phyloP scores from a whole-genome alignment of 2,113 vertebrate species.

The Fregetta grallaria region DNA sequence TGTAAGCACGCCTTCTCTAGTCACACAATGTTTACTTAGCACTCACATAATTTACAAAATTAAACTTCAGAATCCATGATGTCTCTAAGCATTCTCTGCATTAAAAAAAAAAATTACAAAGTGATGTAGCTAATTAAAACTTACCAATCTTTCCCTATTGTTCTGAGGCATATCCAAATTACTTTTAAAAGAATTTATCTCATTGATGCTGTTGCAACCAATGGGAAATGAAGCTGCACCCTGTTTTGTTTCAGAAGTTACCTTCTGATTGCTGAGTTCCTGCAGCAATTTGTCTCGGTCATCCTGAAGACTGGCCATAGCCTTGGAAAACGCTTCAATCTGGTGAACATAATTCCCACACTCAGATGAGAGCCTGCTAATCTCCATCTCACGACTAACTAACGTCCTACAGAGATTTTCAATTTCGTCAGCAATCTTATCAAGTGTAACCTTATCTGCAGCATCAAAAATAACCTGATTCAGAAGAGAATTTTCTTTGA shows the following conservation, averaged over 20 bases:
- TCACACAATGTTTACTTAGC: neutral
- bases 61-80: neutral
- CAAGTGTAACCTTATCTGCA: conserved; percentile 57
- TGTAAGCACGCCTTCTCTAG: neutral
- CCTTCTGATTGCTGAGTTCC: conserved; percentile 72
- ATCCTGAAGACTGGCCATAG: conserved; percentile 88
- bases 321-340: conserved; percentile 82
- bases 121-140: neutral
- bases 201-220: conserved; percentile 8
- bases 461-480: conserved; percentile 34
- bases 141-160: conserved; percentile 70
- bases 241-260: conserved; percentile 66
- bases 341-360: conserved; percentile 71
- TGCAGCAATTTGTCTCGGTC: conserved; percentile 83
- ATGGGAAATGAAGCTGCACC: conserved; percentile 48
- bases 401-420: conserved; percentile 70
- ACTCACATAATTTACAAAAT: neutral
- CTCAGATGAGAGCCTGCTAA: conserved; percentile 69
- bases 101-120: neutral
- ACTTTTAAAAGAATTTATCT: conserved; percentile 52
- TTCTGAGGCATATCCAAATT: conserved; percentile 35
- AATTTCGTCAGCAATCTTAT: conserved; percentile 66
- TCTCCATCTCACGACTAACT: conserved; percentile 68
- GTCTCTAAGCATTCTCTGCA: neutral
- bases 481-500: conserved; percentile 71